Evolutionary conservation across 2,113 vertebrate species (phyloP).

Genomic region (Stomatorhinus ivindoensis): DNA sequence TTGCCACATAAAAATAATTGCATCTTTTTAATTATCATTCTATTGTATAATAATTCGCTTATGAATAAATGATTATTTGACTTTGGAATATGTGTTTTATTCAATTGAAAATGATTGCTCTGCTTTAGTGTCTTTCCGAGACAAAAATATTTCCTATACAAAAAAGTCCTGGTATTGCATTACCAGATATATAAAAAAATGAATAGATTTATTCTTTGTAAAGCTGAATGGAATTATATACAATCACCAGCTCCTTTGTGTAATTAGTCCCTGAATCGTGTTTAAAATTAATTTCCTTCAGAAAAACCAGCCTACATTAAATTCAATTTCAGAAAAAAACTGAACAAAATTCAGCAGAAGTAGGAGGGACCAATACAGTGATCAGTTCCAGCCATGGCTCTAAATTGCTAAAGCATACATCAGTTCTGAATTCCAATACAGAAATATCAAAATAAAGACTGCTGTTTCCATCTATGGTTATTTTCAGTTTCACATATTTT

Average conservation of each 20-base stretch:
- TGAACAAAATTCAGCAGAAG: conserved; percentile 17
- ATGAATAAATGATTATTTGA: background rate
- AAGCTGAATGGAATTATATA: background rate
- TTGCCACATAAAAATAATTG: conserved; percentile 2
- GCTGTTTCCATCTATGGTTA: conserved; percentile 60
- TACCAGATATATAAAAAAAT: background rate
- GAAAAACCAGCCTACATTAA: background rate
- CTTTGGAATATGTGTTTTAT: background rate
- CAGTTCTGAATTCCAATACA: conserved; percentile 34
- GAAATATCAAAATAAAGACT: conserved; percentile 48
- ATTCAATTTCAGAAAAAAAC: conserved; percentile 12
- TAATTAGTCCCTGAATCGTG: background rate
- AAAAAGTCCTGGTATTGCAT: background rate
- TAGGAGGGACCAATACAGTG: conserved; percentile 43
- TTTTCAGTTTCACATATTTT: conserved; percentile 62
- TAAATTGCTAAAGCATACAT: conserved; percentile 36
- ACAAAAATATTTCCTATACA: background rate
- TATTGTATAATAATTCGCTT: background rate
- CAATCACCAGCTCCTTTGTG: background rate
- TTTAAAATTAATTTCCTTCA: background rate
- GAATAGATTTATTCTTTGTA: background rate
- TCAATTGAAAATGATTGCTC: background rate
- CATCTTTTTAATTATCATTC: background rate
- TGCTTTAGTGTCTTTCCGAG: background rate
- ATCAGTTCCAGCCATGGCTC: conserved; percentile 56